Conservation (phyloP, 2,888 invertebrate genomes). For the Mesochorus sp. region DNA sequence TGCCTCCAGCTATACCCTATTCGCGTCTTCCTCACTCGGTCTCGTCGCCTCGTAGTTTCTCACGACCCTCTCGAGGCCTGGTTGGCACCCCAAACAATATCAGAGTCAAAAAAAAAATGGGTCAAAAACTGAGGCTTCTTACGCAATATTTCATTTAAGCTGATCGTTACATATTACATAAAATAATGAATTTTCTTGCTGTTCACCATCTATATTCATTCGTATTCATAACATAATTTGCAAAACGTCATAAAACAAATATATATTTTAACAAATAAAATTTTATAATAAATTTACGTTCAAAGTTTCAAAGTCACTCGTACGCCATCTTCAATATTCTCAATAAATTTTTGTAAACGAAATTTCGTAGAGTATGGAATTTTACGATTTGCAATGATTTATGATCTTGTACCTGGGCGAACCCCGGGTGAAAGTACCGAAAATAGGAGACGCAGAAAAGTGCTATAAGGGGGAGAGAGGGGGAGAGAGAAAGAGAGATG, state of each 20-base stretch:
- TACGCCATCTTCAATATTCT: background rate
- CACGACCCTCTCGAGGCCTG: background rate
- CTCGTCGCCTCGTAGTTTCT: background rate
- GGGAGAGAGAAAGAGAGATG: background rate
- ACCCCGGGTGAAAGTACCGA: constrained; percentile 28
- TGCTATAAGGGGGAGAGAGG: background rate
- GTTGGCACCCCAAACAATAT: background rate
- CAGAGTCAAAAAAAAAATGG: background rate
- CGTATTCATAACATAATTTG: too few relatives aligned
- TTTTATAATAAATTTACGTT: background rate
- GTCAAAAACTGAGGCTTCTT: too few relatives aligned
- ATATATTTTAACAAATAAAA: background rate
- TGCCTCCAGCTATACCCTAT: background rate
- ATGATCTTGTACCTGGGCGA: constrained; percentile 23
- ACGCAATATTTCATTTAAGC: too few relatives aligned
- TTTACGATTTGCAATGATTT: constrained; percentile 16
- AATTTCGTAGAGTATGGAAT: constrained; percentile 8
- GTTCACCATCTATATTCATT: too few relatives aligned
- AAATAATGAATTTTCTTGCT: too few relatives aligned
- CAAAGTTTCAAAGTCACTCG: background rate
- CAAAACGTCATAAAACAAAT: too few relatives aligned
- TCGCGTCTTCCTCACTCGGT: background rate
- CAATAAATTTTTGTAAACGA: constrained; percentile 8
- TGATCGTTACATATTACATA: too few relatives aligned
- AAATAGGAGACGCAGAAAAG: constrained; percentile 35